phyloP scores from a whole-genome alignment of 23 tunicate genomes.

The Clavelina lepadiformis region DNA sequence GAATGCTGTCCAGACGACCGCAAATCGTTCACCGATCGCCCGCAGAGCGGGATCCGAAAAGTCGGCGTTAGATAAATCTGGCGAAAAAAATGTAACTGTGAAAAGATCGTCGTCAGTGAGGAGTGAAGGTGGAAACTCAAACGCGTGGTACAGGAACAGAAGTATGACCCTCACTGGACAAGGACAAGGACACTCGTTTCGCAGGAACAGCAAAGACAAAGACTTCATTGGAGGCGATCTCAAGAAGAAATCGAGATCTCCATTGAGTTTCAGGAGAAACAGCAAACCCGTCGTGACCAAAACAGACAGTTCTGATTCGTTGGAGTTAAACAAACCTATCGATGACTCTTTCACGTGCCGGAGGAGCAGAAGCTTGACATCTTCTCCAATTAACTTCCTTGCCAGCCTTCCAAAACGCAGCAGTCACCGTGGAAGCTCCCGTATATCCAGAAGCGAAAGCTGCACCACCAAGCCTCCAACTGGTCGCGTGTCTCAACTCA shows the following conservation, averaged over 20 bases:
- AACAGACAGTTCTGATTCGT: neutral
- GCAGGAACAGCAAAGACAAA: slow-evolving; percentile 28
- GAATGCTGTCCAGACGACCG: neutral
- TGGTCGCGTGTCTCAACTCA: slow-evolving; percentile 20
- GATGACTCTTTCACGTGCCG: slow-evolving; percentile 14
- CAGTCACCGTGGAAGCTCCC: slow-evolving; percentile 5
- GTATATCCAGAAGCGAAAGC: slow-evolving; percentile 21
- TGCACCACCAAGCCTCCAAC: slow-evolving; percentile 50
- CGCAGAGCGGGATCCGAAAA: slow-evolving; percentile 5
- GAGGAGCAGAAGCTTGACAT: slow-evolving; percentile 63
- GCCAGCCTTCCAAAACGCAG: slow-evolving; percentile 22
- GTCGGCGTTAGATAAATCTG: slow-evolving; percentile 11
- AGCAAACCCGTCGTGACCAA: slow-evolving; percentile 6
- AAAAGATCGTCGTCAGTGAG: slow-evolving; percentile 64
- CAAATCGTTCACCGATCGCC: neutral
- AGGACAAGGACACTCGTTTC: neutral
- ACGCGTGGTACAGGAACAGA: slow-evolving; percentile 45
- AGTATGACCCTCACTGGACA: slow-evolving; percentile 30
- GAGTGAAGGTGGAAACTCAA: slow-evolving; percentile 39
- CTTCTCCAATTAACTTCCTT: slow-evolving; percentile 57
- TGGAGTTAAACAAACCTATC: neutral
- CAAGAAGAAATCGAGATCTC: slow-evolving; percentile 14
- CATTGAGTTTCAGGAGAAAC: neutral
- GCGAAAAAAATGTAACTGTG: slow-evolving; percentile 5
- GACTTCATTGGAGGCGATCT: neutral